Evolutionary conservation across 2,797 vertebrate genomes (phyloP).

Genomic region (Xenopus petersii): DNA sequence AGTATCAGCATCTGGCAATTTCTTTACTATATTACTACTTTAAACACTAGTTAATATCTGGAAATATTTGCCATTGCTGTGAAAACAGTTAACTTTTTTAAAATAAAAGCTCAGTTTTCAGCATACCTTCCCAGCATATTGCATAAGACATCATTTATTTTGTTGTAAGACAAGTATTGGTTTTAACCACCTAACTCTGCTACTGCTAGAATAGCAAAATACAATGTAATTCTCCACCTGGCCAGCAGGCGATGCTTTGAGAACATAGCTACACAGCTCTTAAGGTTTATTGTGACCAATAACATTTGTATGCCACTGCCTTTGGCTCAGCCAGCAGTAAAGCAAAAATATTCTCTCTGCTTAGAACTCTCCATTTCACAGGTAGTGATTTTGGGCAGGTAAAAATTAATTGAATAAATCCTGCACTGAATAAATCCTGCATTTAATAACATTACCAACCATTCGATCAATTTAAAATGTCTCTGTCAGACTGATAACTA

Average conservation of each 20-base stretch:
- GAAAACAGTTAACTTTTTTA: no score
- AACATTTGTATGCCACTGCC: background rate
- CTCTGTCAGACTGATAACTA: no score
- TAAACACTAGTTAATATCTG: no score
- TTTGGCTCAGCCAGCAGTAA: conserved; percentile 29
- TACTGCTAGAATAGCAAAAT: background rate
- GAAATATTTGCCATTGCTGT: no score
- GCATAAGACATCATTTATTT: conserved; percentile 1
- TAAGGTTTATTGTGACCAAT: background rate
- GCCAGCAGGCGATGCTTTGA: conserved; percentile 34
- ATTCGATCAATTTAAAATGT: no score
- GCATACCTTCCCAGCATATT: background rate
- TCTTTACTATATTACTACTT: no score
- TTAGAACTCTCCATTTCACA: conserved; percentile 2
- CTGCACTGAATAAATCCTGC: no score
- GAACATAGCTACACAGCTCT: conserved; percentile 25
- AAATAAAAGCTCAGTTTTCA: no score
- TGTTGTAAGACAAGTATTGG: background rate
- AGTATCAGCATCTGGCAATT: no score
- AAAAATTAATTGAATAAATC: background rate
- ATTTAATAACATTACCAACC: no score
- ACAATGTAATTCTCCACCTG: conserved; percentile 28
- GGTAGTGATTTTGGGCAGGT: background rate
- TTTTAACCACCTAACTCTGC: background rate
- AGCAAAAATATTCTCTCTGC: conserved; percentile 37